Percentiles rank a stretch among this genome's conserved stretches.
These are phyloP conservation scores for Labeo calbasu DNA, from an alignment of 2,797 vertebrate species.

Conservation along the genomic window DNA sequence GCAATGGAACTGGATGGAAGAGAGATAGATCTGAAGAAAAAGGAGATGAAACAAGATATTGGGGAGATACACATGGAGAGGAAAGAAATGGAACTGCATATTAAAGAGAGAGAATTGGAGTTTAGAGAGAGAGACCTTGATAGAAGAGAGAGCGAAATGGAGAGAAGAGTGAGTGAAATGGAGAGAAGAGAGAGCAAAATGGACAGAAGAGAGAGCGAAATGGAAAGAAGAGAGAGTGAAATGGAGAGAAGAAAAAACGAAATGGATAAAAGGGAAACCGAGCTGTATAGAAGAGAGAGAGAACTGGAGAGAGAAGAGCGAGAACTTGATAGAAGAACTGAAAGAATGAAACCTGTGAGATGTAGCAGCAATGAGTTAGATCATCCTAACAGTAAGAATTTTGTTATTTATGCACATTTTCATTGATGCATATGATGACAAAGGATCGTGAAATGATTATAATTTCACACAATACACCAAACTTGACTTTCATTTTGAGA, in stretches of 20 bases:
- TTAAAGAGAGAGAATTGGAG: not conserved
- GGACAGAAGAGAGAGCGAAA: not conserved
- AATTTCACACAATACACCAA: not conserved
- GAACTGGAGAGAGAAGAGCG: not conserved
- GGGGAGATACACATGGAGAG: not conserved
- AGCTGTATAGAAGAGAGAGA: not conserved
- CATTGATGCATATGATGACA: not conserved
- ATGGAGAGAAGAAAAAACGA: not conserved
- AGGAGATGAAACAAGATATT: not conserved
- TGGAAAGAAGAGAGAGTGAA: fast-evolving
- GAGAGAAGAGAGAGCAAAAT: not conserved
- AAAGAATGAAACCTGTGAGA: not conserved
- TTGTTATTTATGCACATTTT: not conserved
- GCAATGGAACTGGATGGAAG: not conserved
- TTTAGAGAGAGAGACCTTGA: not conserved
- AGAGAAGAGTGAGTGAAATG: not conserved
- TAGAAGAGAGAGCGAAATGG: not conserved
- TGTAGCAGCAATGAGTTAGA: not conserved
- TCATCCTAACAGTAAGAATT: not conserved
- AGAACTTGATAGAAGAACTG: not conserved
- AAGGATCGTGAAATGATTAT: not conserved
- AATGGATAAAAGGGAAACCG: not conserved
- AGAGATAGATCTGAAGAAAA: not conserved
- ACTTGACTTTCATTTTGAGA: not conserved
- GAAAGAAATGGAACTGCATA: not conserved